A percentile compares a stretch with the other conserved stretches of the same genome.
These are phyloP conservation scores for Diabrotica balteata DNA, from an alignment of 2,888 invertebrate genomes.

Conservation along the genomic window DNA sequence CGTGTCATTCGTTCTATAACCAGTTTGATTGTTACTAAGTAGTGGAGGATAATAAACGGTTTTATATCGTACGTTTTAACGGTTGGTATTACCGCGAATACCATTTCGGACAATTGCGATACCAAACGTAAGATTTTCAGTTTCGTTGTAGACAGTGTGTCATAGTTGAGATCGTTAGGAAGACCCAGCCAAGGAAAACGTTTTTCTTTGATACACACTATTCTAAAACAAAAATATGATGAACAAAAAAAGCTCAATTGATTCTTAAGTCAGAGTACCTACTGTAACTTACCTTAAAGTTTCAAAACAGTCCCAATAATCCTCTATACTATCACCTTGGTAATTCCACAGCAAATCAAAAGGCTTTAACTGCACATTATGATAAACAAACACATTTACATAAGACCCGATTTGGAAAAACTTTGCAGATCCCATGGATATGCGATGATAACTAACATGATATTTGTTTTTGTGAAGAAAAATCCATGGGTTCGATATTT, in stretches of 20 bases:
- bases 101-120: constrained; percentile 52
- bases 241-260: too few species aligned
- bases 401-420: constrained; percentile 41
- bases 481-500: constrained; percentile 50
- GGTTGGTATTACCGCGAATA: constrained; percentile 46
- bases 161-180: constrained; percentile 47
- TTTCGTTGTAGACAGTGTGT: constrained; percentile 47
- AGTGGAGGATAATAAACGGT: constrained; percentile 50
- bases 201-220: constrained; percentile 50
- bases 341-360: constrained; percentile 50
- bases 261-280: too few species aligned
- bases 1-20: constrained; percentile 47
- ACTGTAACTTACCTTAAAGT: constrained; percentile 47
- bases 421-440: constrained; percentile 48
- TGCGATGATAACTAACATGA: constrained; percentile 48
- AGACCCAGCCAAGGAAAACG: constrained; percentile 52
- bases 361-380: constrained; percentile 47
- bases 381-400: constrained; percentile 48
- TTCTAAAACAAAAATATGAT: constrained; percentile 37
- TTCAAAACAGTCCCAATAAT: constrained; percentile 57
- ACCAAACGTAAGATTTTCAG: constrained; percentile 51
- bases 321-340: constrained; percentile 44
- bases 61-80: constrained; percentile 49
- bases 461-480: constrained; percentile 49
- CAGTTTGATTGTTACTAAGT: constrained; percentile 52